phyloP scores from a whole-genome alignment of 1,140 invertebrate species.

The Papilio glaucus region DNA sequence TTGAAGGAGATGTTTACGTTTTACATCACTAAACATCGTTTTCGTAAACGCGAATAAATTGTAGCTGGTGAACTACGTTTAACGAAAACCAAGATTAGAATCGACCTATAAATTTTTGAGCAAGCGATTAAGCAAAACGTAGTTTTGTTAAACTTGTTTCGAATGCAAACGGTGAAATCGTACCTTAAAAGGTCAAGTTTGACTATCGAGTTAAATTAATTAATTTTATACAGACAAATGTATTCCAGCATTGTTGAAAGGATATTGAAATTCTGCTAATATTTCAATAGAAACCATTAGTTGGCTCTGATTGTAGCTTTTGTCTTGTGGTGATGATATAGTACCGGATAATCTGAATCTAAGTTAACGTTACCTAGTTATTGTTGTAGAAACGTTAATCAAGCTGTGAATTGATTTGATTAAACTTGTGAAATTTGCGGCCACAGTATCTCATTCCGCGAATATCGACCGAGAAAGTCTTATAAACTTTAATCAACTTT shows the following conservation, averaged over 20 bases:
- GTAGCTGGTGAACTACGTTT: no score
- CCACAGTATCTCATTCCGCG: constrained; percentile 17
- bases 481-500: constrained; percentile 27
- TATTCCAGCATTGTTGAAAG: constrained; percentile 1
- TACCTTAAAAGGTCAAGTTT: neutral
- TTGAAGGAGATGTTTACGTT: no score
- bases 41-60: no score
- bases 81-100: no score
- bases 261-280: constrained; percentile 9
- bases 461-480: neutral
- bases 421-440: constrained; percentile 14
- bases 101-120: no score
- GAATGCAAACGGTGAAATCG: no score
- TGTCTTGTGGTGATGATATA: neutral
- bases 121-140: no score
- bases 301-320: neutral
- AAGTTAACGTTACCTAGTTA: constrained; percentile 19
- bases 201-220: neutral
- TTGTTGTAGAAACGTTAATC: constrained; percentile 8
- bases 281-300: constrained; percentile 4
- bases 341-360: constrained; percentile 12
- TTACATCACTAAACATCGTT: no score
- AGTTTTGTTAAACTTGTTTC: no score
- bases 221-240: neutral
- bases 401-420: constrained; percentile 21